Conservation (phyloP, 2,797 vertebrate species). For the Hypotaenidia okinawae region DNA sequence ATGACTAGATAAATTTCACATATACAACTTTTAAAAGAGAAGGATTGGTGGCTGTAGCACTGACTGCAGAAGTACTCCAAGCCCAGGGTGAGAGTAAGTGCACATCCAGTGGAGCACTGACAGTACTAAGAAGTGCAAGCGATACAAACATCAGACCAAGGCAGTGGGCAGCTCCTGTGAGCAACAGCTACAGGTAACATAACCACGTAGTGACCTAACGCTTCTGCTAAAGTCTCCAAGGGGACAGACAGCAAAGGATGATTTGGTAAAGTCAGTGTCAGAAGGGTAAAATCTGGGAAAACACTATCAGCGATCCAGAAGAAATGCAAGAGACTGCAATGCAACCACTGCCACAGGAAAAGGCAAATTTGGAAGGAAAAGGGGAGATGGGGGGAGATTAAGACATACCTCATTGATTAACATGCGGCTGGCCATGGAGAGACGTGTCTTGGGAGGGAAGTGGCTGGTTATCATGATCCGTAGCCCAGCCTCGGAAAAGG, state of each 20-base stretch:
- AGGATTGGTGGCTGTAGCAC: not conserved
- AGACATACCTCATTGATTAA: constrained; percentile 93
- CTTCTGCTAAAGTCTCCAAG: not conserved
- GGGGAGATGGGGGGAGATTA: not conserved
- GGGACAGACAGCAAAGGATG: not conserved
- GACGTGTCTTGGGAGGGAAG: constrained; percentile 95
- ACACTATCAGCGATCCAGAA: not conserved
- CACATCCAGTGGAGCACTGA: not conserved
- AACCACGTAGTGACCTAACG: not conserved
- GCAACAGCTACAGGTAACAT: not conserved
- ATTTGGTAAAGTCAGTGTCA: not conserved
- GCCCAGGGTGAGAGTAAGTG: no score
- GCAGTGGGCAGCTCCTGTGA: not conserved
- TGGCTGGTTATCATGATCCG: constrained; percentile 99
- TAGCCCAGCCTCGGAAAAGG: constrained; percentile 96
- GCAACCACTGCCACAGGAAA: not conserved
- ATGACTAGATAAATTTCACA: not conserved
- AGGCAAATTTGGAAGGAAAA: not conserved
- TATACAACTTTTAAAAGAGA: not conserved
- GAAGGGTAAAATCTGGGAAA: not conserved
- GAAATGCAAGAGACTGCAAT: not conserved
- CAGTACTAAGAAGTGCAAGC: not conserved
- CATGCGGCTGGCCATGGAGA: constrained; percentile 99
- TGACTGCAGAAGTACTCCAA: not conserved
- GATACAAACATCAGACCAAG: not conserved